Evolutionary conservation across 2,888 invertebrate species (phyloP), one percentile per base, ranked within the genome.

Genomic region (Pterobdella sp.): DNA sequence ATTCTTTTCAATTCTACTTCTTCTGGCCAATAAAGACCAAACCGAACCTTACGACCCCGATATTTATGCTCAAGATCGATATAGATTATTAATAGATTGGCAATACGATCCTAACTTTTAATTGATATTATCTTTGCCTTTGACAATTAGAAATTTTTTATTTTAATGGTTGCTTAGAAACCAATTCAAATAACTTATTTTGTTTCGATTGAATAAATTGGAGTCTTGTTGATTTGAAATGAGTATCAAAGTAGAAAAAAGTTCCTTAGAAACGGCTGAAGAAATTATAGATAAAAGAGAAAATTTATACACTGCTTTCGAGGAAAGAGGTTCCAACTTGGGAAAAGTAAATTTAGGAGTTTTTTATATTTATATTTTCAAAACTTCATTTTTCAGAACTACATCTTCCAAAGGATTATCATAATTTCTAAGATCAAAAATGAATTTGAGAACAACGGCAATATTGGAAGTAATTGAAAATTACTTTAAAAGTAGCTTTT

Each of bases 361-460:
- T 26, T 63, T 10, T 26, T 63, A 63, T 63, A 10, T 7, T 63
- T 10, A 63, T 14, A 63, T 10, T 10, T 22, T 63, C n/a, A 29
- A 14, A 14, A 7, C n/a, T 63, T 22, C n/a, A 52, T 70, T 71
- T 71, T 63, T 34, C 35, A 71, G 71, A 71, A 71, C 26, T 32
- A 26, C n/a, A 71, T 71, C n/a, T 71, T 34, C 32, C 71, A 71
- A 71, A 56, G 71, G 63, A 71, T 71, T 31, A 63, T 60, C 0
- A 63, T 71, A 36, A 63, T 71, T 1, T 71, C 71, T 26, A n/a
- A 52, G 36, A 71, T 71, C 22, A 52, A 26, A 35, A 60, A n/a
- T 32, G n/a, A n/a, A 22, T 32, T 26, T 49, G 29, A 63, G 22
- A 37, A 71, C 36, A 63, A 34, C n/a, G n/a, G 34, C 14, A 32